Evolutionary conservation across 2,113 vertebrate genomes (phyloP).

Genomic region (Neogale vison): DNA sequence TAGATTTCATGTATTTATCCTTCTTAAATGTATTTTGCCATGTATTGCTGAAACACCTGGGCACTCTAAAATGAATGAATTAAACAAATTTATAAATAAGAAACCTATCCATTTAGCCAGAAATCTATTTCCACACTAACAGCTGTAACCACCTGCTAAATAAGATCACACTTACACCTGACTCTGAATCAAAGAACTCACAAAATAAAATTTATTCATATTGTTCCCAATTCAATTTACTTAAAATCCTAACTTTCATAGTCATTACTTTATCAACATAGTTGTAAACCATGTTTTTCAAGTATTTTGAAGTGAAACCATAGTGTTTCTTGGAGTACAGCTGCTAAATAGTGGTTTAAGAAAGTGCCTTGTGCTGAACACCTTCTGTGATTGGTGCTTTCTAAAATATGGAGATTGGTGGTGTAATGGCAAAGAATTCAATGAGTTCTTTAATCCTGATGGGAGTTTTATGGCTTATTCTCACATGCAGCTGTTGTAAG

Average conservation of each 20-base stretch:
- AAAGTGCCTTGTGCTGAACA: not conserved
- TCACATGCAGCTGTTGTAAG: not conserved
- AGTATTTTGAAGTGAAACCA: not conserved
- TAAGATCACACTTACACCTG: not conserved
- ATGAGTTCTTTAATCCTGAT: not conserved
- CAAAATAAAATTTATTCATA: conserved; percentile 1
- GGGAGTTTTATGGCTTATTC: not conserved
- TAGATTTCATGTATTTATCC: conserved; percentile 40
- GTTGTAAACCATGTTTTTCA: not conserved
- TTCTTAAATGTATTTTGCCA: conserved; percentile 45
- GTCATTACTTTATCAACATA: not conserved
- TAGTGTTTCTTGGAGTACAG: not conserved
- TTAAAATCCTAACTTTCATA: not conserved
- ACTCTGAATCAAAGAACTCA: conserved; percentile 4
- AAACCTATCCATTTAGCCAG: conserved; percentile 21
- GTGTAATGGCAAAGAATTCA: not conserved
- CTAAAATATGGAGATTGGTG: not conserved
- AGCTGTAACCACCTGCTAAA: not conserved
- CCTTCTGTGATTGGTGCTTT: not conserved
- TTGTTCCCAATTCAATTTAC: not conserved
- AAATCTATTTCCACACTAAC: not conserved
- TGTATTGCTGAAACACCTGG: not conserved
- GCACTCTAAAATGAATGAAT: conserved; percentile 8
- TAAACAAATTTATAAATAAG: conserved; percentile 50
- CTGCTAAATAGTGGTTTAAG: not conserved